Percentiles rank a stretch among this genome's conserved stretches.
phyloP scores from a whole-genome alignment of 2,113 vertebrate species.

The Cranoglanis bouderius region DNA sequence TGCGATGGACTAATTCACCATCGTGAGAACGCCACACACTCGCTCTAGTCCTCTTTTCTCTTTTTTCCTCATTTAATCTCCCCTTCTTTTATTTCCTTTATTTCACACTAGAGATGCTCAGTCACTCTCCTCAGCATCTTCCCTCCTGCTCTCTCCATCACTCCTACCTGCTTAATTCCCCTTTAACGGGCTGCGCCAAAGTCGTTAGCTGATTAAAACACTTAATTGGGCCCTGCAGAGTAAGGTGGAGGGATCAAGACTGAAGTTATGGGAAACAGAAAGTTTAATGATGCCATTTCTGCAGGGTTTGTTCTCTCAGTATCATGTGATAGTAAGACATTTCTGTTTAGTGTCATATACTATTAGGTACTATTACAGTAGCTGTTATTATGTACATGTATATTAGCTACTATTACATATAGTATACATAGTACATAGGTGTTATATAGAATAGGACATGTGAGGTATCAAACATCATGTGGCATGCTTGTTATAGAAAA shows the following conservation, averaged over 20 bases:
- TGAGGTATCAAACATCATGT: neutral
- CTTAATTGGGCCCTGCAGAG: slow-evolving; percentile 75
- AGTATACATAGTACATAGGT: neutral
- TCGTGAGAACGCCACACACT: slow-evolving; percentile 48
- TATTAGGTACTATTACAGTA: neutral
- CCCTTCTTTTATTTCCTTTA: slow-evolving; percentile 67
- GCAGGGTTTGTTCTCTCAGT: slow-evolving; percentile 4
- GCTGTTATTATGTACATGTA: neutral
- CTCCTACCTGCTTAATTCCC: slow-evolving; percentile 74
- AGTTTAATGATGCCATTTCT: slow-evolving; percentile 34
- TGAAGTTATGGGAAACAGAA: slow-evolving; percentile 50
- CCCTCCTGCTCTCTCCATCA: slow-evolving; percentile 59
- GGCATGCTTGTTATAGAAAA: neutral
- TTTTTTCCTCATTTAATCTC: slow-evolving; percentile 66
- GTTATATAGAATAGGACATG: neutral
- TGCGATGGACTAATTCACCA: slow-evolving; percentile 64
- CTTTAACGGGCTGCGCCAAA: slow-evolving; percentile 74
- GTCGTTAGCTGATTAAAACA: slow-evolving; percentile 79
- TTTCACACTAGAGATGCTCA: slow-evolving; percentile 74
- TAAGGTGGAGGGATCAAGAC: slow-evolving; percentile 59
- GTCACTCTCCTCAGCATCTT: slow-evolving; percentile 75
- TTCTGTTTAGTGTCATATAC: neutral
- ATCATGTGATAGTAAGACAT: neutral
- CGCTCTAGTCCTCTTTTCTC: slow-evolving; percentile 15
- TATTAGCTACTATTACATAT: neutral